Evolutionary conservation across 2,797 vertebrate genomes (phyloP), one percentile per base, ranked within the genome.

Genomic region (Lophius americanus): DNA sequence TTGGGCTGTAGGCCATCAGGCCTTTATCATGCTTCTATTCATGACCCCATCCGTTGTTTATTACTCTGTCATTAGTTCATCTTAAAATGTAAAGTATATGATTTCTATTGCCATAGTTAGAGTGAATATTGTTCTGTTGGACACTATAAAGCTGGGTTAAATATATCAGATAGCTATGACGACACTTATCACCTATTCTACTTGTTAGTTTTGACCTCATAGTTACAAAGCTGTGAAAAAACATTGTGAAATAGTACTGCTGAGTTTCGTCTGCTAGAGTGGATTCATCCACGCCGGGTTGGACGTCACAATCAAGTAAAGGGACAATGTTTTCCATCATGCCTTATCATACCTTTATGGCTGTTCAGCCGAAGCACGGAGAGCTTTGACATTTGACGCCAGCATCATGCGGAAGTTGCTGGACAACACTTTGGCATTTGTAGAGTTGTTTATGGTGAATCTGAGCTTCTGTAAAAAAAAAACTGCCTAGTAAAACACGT

Each of bases 191-290:
- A 23, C 58, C 46, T 37, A 6, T 6, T 52, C 13, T 52, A 37
- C 4, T n/a, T 52, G 4, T 12, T 43, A 43, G 39, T 66, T 48
- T 60, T 59, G 5, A 50, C 23, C 3, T 59, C 14, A 46, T 10
- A 47, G 58, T 67, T 36, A 11, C 50, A 51, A 59, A 72, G 38
- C 50, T 81, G 75, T 83, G 67, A 81, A 74, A 74, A 77, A 60
- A 75, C 42, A 39, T 38, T 32, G 70, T 48, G 3, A 68, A 55
- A 59, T 36, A 33, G 33, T 23, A 49, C 35, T 41, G 51, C 44
- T 42, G 42, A 4, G 13, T 62, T 10, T 53, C 50, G 14, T 47
- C 32, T 33, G 42, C 3, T 7, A 10, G 23, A 23, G 12, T 48
- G n/a, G 37, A 52, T 73, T 12, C 12, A 36, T 49, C 6, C 32